Conservation (phyloP, 2,888 invertebrate species). For the Eupelmus urozonus region DNA sequence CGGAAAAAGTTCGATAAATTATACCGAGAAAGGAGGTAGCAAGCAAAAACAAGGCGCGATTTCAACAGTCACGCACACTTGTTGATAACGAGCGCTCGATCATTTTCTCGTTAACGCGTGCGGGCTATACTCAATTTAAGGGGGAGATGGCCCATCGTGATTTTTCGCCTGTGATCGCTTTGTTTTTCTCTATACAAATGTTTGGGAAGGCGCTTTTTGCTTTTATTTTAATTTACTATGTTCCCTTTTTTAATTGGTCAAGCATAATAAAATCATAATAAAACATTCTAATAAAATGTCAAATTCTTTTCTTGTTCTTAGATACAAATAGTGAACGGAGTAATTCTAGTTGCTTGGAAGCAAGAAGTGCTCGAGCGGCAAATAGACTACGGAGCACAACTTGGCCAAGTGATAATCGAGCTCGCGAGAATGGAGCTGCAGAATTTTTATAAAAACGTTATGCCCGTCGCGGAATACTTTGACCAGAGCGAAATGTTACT, state of each 20-base stretch:
- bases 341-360: conserved; percentile 91
- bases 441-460: conserved; percentile 92
- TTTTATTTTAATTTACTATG: too few species aligned
- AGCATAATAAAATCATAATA: too few species aligned
- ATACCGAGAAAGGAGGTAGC: too few species aligned
- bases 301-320: conserved; percentile 73
- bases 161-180: too few species aligned
- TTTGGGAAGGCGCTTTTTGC: too few species aligned
- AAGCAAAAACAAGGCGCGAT: not conserved
- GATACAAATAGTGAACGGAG: conserved; percentile 93
- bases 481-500: conserved; percentile 90
- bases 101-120: not conserved
- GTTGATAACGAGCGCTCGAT: conserved; percentile 26
- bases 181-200: too few species aligned
- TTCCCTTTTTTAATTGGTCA: too few species aligned
- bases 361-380: conserved; percentile 91
- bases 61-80: conserved; percentile 25
- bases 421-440: conserved; percentile 92
- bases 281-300: too few species aligned
- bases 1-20: too few species aligned
- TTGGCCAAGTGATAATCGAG: conserved; percentile 90
- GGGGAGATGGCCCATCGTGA: too few species aligned
- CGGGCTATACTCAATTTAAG: too few species aligned
- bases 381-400: conserved; percentile 92
- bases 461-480: conserved; percentile 94